A percentile compares a stretch with the other conserved stretches of the same genome.
These are phyloP conservation scores for Thereva nobilitata DNA, from an alignment of 2,888 invertebrate genomes.

Conservation along the genomic window DNA sequence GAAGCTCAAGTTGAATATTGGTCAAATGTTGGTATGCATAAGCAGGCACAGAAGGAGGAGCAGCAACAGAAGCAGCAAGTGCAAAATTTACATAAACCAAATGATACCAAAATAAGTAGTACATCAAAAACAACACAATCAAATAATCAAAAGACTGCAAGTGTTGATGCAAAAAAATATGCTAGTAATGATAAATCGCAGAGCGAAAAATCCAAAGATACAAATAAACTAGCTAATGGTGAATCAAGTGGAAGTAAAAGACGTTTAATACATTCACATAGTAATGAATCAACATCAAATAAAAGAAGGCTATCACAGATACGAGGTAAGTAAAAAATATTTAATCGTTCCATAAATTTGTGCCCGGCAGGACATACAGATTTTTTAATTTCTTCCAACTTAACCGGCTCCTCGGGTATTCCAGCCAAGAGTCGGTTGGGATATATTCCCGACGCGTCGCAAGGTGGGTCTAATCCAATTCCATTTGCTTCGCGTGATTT, in stretches of 20 bases:
- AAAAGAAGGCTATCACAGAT: slow-evolving; percentile 40
- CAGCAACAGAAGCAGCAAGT: slow-evolving; percentile 18
- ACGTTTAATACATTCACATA: background rate
- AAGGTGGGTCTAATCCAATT: no score
- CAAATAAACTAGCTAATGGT: slow-evolving; percentile 6
- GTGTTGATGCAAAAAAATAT: slow-evolving; percentile 20
- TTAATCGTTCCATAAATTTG: background rate
- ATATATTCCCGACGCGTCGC: no score
- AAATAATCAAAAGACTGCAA: slow-evolving; percentile 37
- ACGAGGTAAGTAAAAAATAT: slow-evolving; percentile 27
- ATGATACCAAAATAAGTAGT: slow-evolving; percentile 10
- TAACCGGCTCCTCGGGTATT: no score
- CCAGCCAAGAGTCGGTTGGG: no score
- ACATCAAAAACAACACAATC: slow-evolving; percentile 35
- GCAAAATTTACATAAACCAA: slow-evolving; percentile 40
- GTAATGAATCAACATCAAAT: slow-evolving; percentile 23
- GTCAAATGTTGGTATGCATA: slow-evolving; percentile 61
- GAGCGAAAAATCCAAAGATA: slow-evolving; percentile 42
- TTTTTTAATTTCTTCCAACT: no score
- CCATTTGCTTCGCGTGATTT: no score
- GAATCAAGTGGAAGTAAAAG: slow-evolving; percentile 6
- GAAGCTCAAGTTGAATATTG: slow-evolving; percentile 68
- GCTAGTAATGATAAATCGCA: slow-evolving; percentile 43
- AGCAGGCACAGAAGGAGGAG: slow-evolving; percentile 48
- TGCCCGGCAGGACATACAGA: no score